These are phyloP conservation scores for Nycticebus coucang DNA, from an alignment of 2,113 vertebrate genomes.

Conservation along the genomic window DNA sequence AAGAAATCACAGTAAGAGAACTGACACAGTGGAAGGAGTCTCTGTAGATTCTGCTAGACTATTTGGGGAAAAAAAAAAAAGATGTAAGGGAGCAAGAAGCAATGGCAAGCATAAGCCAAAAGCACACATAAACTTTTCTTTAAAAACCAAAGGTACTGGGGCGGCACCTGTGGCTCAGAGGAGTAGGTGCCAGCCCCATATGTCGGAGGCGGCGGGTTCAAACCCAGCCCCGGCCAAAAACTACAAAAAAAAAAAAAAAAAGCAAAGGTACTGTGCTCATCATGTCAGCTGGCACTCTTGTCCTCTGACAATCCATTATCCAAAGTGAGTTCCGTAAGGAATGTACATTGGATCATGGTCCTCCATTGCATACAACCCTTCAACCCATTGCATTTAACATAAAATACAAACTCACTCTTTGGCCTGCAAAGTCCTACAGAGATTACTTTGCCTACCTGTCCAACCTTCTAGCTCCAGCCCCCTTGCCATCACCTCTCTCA, in stretches of 20 bases:
- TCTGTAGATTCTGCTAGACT: background rate
- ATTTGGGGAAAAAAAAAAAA: conserved; percentile 12
- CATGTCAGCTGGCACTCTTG: background rate
- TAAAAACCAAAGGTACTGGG: background rate
- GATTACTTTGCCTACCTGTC: background rate
- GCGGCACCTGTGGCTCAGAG: no score
- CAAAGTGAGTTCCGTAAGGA: background rate
- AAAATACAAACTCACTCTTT: background rate
- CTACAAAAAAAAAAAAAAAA: background rate
- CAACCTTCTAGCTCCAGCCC: background rate
- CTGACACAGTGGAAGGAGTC: background rate
- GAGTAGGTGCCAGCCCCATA: no score
- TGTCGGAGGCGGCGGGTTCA: no score
- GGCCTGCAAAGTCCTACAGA: accelerated
- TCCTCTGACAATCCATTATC: background rate
- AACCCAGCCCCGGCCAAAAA: no score
- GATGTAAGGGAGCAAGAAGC: background rate
- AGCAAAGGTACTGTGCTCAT: background rate
- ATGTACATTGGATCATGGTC: background rate
- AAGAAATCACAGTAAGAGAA: background rate
- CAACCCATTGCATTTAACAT: background rate
- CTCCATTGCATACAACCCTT: background rate
- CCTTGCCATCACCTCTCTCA: background rate
- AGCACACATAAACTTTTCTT: background rate
- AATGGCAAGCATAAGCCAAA: background rate